Evolutionary conservation across 2,113 vertebrate genomes (phyloP).

Genomic region (Haemorhous mexicanus): DNA sequence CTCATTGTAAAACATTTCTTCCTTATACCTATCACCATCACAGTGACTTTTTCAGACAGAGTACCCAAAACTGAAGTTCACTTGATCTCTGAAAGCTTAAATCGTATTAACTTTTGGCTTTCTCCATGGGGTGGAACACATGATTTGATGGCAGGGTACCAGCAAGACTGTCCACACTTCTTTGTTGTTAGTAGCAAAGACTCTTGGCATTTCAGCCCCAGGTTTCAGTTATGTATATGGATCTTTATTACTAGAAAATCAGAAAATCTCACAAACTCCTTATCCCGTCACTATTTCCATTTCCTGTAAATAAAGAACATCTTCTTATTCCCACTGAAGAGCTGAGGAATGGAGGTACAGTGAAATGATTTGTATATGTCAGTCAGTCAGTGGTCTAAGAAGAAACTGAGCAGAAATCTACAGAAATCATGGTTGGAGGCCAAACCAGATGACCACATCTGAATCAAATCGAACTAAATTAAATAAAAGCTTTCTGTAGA

Average conservation of each 20-base stretch:
- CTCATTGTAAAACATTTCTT: neutral
- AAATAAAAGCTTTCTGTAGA: conserved; percentile 2
- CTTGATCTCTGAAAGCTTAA: neutral
- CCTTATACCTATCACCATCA: neutral
- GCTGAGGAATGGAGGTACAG: neutral
- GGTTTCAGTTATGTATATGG: neutral
- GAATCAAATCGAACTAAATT: neutral
- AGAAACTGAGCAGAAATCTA: neutral
- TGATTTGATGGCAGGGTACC: neutral
- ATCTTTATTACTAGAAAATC: neutral
- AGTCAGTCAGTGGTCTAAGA: neutral
- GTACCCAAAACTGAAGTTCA: neutral
- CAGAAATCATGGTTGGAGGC: neutral
- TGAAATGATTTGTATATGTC: neutral
- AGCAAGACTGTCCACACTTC: neutral
- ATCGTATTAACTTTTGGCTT: neutral
- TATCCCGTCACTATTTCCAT: neutral
- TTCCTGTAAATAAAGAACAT: neutral
- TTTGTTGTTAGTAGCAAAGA: neutral
- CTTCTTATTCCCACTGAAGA: neutral
- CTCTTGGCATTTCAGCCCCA: neutral
- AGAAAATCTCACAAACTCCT: neutral
- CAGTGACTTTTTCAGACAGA: neutral
- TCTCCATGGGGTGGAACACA: neutral
- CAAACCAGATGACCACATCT: neutral